A percentile compares a stretch with the other conserved stretches of the same genome.
phyloP scores from a whole-genome alignment of 2,113 vertebrate genomes.

The Gymnarchus niloticus region DNA sequence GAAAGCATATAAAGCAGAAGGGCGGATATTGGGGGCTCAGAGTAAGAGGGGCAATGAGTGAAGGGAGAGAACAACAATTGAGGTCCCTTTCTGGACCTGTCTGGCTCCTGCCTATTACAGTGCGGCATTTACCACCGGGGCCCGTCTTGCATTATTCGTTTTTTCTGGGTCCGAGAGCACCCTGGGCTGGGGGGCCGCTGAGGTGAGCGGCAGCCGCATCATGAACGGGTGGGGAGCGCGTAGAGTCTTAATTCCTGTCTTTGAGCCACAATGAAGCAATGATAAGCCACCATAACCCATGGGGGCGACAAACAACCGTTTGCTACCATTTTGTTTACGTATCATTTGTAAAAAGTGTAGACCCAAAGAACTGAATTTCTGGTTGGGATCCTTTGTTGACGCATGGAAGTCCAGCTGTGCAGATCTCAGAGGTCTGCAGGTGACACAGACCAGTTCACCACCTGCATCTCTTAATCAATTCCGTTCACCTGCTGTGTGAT shows the following conservation, averaged over 20 bases:
- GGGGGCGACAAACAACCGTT: neutral
- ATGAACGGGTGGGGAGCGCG: neutral
- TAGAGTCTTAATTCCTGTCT: neutral
- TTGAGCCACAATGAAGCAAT: too few relatives aligned
- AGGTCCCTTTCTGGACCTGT: constrained; percentile 74
- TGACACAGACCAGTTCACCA: neutral
- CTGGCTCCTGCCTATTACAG: constrained; percentile 79
- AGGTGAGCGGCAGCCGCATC: neutral
- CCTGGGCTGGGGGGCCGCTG: neutral
- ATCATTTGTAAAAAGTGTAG: neutral
- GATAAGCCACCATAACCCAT: neutral
- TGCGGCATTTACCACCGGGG: constrained; percentile 76
- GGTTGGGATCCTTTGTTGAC: too few relatives aligned
- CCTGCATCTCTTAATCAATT: neutral
- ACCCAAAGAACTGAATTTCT: too few relatives aligned
- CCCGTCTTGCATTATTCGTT: constrained; percentile 69
- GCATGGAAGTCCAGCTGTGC: too few relatives aligned
- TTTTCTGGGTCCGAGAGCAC: constrained; percentile 8
- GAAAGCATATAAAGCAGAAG: neutral
- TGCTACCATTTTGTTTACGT: neutral
- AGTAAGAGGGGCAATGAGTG: constrained; percentile 20
- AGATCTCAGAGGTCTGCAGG: neutral
- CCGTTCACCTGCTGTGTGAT: neutral
- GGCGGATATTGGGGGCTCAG: constrained; percentile 23
- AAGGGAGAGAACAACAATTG: constrained; percentile 53